Base-by-base conservation (phyloP, 2,888 invertebrate species). In the Phortica okadai region DNA sequence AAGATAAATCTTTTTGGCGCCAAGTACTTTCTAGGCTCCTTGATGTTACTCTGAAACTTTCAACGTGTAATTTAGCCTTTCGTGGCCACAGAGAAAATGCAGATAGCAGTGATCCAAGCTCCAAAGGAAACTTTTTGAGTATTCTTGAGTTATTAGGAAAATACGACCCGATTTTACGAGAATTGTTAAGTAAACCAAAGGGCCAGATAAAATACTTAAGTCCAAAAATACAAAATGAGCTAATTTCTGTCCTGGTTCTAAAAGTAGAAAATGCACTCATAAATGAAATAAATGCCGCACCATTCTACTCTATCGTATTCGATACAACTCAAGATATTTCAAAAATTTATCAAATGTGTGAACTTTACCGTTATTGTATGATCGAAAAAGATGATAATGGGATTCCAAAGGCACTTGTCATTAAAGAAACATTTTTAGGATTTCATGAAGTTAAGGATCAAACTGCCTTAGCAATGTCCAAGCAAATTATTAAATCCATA, bases 1-100 rank as follows among this genome's bases (percentile, higher is more conserved):
- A 77, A 75, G 77, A 75, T 45, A 70, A 72, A 75, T 66, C 54
- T 67, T 67, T 74, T 67, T 74, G 75, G 72, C 62, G 75, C 67
- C 56, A 75, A 74, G 66, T 74, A 67, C 74, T 74, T 11, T 67
- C 74, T 74, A 76, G 76, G 14, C 74, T 74, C 74, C 50, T 74
- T 76, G 76, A 76, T 77, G 77, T 77, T 77, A 74, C 77, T 75
- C 74, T 77, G 74, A 77, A 64, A 59, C 72, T 77, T 70, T 74
- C 77, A 70, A 75, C 77, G 62, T 77, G 72, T 75, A 62, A 77
- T 70, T 75, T 74, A 70, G 74, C 77, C 67, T 77, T 74, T 77
- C 77, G 74, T 77, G 77, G 77, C 74, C 74, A 74, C 50, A 67
- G 67, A 64, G 50, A 64, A 67, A 74, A 75, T 3, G 62, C 45